phyloP scores from a whole-genome alignment of 2,888 invertebrate species.

The Sinhomidia bicolor region DNA sequence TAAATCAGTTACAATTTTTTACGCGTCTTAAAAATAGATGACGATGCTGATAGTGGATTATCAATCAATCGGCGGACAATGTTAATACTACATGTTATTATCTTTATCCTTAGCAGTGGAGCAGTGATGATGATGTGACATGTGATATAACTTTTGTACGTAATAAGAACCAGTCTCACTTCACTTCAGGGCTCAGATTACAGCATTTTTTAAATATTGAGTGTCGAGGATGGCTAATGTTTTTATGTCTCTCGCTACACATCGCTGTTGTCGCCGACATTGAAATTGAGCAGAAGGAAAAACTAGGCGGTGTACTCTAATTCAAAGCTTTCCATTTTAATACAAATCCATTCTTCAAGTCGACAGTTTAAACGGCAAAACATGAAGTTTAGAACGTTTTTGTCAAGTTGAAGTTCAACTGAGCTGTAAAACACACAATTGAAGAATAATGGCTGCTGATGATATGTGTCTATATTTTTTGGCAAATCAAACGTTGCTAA shows the following conservation, averaged over 20 bases:
- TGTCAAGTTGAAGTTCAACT: constrained; percentile 55
- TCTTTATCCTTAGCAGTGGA: too few relatives aligned
- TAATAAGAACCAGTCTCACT: not conserved
- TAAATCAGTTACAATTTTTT: constrained; percentile 4
- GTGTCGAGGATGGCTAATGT: not conserved
- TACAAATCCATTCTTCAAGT: constrained; percentile 4
- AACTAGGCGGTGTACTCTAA: constrained; percentile 1
- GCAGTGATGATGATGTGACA: not conserved
- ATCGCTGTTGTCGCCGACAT: constrained; percentile 4
- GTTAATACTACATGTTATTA: not conserved
- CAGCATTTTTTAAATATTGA: constrained; percentile 4
- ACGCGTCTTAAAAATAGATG: not conserved
- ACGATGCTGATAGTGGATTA: not conserved
- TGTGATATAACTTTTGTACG: not conserved
- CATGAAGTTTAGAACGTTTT: constrained; percentile 39
- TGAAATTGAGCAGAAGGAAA: not conserved
- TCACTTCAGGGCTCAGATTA: not conserved
- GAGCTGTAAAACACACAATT: not conserved
- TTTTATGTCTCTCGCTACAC: too few relatives aligned
- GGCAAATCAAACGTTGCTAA: not conserved
- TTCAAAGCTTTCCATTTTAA: constrained; percentile 1
- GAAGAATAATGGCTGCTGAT: not conserved
- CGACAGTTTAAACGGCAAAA: constrained; percentile 12
- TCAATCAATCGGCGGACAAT: not conserved
- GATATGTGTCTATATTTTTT: not conserved